Conservation (phyloP, 2,888 invertebrate species). For the Resseliella maxima region DNA sequence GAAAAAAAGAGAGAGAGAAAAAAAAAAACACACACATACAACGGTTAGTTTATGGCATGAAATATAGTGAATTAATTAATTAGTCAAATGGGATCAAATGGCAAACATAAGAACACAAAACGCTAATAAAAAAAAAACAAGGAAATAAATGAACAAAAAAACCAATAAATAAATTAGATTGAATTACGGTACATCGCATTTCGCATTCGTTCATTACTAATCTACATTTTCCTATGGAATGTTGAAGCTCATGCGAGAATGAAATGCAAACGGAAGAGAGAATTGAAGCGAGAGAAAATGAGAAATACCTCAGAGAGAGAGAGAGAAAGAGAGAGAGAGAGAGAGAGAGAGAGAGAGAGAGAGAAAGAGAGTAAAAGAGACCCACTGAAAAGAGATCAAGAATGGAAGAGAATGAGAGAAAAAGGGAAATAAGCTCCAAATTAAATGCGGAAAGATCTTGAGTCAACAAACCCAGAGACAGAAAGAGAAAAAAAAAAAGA, state of each 20-base stretch:
- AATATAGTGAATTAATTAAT: constrained; percentile 47
- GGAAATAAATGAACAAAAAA: background rate
- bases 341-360: no score
- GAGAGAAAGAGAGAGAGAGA: no score
- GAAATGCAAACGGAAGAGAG: no score
- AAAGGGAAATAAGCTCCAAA: no score
- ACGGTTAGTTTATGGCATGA: background rate
- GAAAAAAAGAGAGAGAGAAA: background rate
- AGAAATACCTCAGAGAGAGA: no score
- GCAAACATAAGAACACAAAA: background rate
- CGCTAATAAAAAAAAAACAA: background rate
- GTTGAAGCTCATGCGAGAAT: background rate
- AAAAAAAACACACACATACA: constrained; percentile 2
- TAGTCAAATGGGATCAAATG: constrained; percentile 41
- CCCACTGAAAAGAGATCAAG: no score
- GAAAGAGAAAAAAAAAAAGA: no score
- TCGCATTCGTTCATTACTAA: constrained; percentile 17
- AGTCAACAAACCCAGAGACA: no score
- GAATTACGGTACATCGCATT: constrained; percentile 30
- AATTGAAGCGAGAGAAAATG: no score
- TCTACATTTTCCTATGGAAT: background rate
- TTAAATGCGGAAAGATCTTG: no score
- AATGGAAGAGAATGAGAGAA: no score
- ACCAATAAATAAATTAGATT: constrained; percentile 28
- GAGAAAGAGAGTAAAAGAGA: no score